Evolutionary conservation across 2,113 vertebrate species (phyloP).

Genomic region (Ceuthmochares aereus): DNA sequence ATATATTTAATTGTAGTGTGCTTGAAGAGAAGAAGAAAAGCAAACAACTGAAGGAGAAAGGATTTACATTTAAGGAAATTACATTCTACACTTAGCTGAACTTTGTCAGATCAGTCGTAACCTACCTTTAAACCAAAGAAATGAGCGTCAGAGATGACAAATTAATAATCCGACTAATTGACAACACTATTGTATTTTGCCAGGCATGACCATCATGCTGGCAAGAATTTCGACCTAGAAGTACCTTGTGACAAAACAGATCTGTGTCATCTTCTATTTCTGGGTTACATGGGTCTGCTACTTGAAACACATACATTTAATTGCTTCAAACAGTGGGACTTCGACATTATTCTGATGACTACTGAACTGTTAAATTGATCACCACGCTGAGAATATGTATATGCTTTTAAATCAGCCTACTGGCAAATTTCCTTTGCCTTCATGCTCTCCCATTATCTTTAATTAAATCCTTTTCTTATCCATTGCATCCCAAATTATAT

Average conservation of each 20-base stretch:
- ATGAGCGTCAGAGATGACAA: background rate
- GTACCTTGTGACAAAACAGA: background rate
- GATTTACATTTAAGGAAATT: background rate
- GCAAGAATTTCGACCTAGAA: background rate
- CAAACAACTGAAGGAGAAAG: background rate
- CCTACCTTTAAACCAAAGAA: background rate
- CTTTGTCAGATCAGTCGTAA: background rate
- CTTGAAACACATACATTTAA: slow-evolving; percentile 20
- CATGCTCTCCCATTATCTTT: slow-evolving; percentile 43
- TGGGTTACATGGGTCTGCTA: background rate
- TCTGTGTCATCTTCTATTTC: background rate
- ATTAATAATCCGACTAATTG: background rate
- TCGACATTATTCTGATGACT: slow-evolving; percentile 29
- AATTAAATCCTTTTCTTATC: slow-evolving; percentile 60
- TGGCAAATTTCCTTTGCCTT: slow-evolving; percentile 34
- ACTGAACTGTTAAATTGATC: slow-evolving; percentile 60
- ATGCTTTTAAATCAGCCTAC: slow-evolving; percentile 55
- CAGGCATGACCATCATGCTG: background rate
- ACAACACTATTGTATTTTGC: background rate
- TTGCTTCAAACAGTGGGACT: background rate
- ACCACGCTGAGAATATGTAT: slow-evolving; percentile 37
- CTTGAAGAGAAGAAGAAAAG: background rate
- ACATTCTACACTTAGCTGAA: background rate
- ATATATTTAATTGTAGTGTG: background rate
- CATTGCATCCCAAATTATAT: slow-evolving; percentile 27